Percentiles rank a stretch among this genome's conserved stretches.
Evolutionary conservation across 2,797 vertebrate genomes (phyloP).

Genomic region (Diglossa cyanea): DNA sequence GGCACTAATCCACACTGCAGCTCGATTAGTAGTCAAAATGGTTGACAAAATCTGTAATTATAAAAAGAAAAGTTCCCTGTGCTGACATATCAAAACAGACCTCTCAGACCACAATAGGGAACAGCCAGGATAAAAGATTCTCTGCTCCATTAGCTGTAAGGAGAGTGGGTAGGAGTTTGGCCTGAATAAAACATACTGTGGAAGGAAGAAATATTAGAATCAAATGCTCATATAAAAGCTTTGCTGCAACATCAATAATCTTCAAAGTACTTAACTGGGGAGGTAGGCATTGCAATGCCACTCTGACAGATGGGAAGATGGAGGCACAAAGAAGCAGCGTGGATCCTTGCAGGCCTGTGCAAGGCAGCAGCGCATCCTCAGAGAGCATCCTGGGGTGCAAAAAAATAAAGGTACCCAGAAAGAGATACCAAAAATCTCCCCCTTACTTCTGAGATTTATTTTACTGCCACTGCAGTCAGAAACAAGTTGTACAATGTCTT

Average conservation of each 20-base stretch:
- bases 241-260: constrained; percentile 58
- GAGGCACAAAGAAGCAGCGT: neutral
- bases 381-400: neutral
- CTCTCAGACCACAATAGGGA: neutral
- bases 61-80: constrained; percentile 18
- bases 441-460: neutral
- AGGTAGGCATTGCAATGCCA: neutral
- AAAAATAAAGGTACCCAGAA: neutral
- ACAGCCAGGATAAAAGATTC: neutral
- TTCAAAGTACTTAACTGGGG: constrained; percentile 36
- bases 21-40: constrained; percentile 46
- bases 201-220: constrained; percentile 51
- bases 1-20: constrained; percentile 41
- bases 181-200: constrained; percentile 52
- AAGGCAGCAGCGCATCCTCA: neutral
- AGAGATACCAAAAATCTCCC: neutral
- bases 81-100: constrained; percentile 34
- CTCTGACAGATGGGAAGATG: constrained; percentile 3
- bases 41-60: constrained; percentile 46
- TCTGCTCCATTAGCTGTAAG: neutral
- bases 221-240: constrained; percentile 56
- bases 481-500: neutral
- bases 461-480: neutral
- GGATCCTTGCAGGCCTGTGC: neutral
- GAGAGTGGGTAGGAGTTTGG: neutral